phyloP scores from a whole-genome alignment of 2,888 invertebrate genomes.

The Epinotia ramella region DNA sequence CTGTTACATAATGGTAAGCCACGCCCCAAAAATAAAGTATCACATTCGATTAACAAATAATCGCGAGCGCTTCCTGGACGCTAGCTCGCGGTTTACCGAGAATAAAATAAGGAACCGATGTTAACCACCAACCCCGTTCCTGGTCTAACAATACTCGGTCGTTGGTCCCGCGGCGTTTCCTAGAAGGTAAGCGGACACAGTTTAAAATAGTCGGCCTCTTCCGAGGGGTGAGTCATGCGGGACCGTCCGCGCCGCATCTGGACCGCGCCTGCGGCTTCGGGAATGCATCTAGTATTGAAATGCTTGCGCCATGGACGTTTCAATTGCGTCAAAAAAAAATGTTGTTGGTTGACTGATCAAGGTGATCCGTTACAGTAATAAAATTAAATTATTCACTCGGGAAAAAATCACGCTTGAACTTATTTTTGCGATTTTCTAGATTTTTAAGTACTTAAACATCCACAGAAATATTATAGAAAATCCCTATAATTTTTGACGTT shows the following conservation, averaged over 20 bases:
- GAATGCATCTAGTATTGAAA: slow-evolving; percentile 36
- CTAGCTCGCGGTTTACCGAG: slow-evolving; percentile 60
- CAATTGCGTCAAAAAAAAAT: background rate
- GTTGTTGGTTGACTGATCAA: too few relatives aligned
- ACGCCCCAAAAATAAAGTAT: slow-evolving; percentile 8
- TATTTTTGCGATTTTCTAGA: too few relatives aligned
- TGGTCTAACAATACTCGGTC: slow-evolving; percentile 84
- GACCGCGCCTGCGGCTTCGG: slow-evolving; percentile 56
- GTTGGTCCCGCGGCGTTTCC: slow-evolving; percentile 81
- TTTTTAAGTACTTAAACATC: too few relatives aligned
- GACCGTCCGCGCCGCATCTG: slow-evolving; percentile 68
- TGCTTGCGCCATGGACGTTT: slow-evolving; percentile 19
- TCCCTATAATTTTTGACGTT: too few relatives aligned
- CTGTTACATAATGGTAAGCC: slow-evolving; percentile 9
- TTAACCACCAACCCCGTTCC: slow-evolving; percentile 68
- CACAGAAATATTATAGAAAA: too few relatives aligned
- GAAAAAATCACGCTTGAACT: too few relatives aligned
- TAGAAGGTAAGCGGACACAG: slow-evolving; percentile 85
- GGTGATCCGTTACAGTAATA: too few relatives aligned
- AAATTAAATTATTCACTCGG: too few relatives aligned
- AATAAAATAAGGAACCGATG: slow-evolving; percentile 73
- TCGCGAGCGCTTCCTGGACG: slow-evolving; percentile 60
- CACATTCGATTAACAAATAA: slow-evolving; percentile 36
- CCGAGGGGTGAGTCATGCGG: slow-evolving; percentile 79
- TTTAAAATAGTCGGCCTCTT: slow-evolving; percentile 83